A percentile compares a stretch with the other conserved stretches of the same genome.
Evolutionary conservation across 2,113 vertebrate species (phyloP).

Genomic region (Sardina pilchardus): DNA sequence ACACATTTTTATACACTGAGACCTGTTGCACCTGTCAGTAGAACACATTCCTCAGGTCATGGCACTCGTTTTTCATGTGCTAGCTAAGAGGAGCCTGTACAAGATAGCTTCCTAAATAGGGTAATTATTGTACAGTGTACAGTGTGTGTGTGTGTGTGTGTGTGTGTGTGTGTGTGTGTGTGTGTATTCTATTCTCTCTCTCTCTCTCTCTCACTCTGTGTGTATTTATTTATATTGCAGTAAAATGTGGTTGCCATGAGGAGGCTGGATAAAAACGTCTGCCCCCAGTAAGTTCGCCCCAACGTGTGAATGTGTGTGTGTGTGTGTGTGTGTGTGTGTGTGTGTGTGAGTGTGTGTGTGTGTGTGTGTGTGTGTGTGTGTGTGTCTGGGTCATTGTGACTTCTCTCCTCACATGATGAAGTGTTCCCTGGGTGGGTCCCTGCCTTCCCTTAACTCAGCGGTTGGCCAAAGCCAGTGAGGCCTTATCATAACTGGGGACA

Average conservation of each 20-base stretch:
- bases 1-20: too few relatives aligned
- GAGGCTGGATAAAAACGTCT: neutral
- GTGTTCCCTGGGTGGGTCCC: neutral
- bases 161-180: neutral
- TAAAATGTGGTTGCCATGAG: neutral
- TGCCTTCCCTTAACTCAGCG: neutral
- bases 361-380: too few relatives aligned
- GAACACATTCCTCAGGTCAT: neutral
- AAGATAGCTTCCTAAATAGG: neutral
- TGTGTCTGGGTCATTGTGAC: neutral
- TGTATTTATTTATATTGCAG: neutral
- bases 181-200: neutral
- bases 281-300: neutral
- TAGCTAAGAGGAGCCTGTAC: neutral
- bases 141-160: too few relatives aligned
- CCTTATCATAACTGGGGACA: neutral
- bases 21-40: too few relatives aligned
- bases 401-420: neutral
- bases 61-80: neutral
- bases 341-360: too few relatives aligned
- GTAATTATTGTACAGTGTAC: neutral
- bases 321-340: too few relatives aligned
- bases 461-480: neutral
- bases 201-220: neutral
- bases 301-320: too few relatives aligned